These are phyloP conservation scores for Stercorarius parasiticus DNA, from an alignment of 2,113 vertebrate species.

Conservation along the genomic window DNA sequence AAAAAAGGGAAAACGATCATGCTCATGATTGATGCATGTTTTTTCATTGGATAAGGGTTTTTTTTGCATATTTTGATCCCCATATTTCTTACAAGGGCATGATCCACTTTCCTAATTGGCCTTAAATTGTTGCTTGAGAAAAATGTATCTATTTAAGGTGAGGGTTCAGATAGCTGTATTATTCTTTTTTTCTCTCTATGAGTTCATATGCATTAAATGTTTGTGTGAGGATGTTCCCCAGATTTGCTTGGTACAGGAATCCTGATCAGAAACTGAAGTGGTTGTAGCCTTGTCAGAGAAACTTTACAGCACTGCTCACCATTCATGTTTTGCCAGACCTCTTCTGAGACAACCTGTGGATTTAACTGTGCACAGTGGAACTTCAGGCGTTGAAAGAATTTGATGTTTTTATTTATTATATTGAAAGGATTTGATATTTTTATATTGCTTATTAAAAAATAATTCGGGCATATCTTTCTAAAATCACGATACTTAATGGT, in stretches of 20 bases:
- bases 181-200: not conserved
- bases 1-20: not conserved
- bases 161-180: slow-evolving; percentile 22
- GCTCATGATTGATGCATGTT: not conserved
- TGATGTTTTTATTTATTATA: not conserved
- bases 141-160: not conserved
- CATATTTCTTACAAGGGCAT: slow-evolving; percentile 4
- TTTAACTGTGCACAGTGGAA: slow-evolving; percentile 76
- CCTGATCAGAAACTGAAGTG: slow-evolving; percentile 26
- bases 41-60: not conserved
- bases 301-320: slow-evolving; percentile 79
- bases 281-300: slow-evolving; percentile 57
- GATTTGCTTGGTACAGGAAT: slow-evolving; percentile 18
- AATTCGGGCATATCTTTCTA: not conserved
- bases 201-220: slow-evolving; percentile 45
- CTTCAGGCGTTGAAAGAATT: not conserved
- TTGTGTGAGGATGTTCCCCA: slow-evolving; percentile 39
- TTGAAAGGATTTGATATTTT: slow-evolving; percentile 9
- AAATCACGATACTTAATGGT: slow-evolving; percentile 25
- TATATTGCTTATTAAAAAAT: not conserved
- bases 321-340: slow-evolving; percentile 75
- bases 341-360: slow-evolving; percentile 76
- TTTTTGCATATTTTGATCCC: not conserved
- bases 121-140: slow-evolving; percentile 28
- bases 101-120: slow-evolving; percentile 15